phyloP scores from a whole-genome alignment of 2,113 vertebrate species.

The Notothenia coriiceps region DNA sequence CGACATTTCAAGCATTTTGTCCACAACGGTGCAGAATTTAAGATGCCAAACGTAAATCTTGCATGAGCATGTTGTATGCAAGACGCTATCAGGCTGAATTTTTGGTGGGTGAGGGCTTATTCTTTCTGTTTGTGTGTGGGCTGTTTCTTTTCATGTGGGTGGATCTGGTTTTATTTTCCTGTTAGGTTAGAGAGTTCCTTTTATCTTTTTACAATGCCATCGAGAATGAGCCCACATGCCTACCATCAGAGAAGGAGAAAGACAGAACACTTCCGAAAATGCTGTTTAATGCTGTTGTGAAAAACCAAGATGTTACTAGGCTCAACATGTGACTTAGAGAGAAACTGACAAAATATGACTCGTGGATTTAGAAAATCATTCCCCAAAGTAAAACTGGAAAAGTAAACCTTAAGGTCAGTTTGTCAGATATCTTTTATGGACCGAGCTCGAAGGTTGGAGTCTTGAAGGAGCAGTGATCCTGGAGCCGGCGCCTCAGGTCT shows the following conservation, averaged over 20 bases:
- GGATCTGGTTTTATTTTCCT: conserved; percentile 77
- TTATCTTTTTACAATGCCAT: conserved; percentile 74
- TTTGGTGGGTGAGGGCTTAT: conserved; percentile 59
- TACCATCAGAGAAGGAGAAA: conserved; percentile 52
- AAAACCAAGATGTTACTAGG: conserved; percentile 36
- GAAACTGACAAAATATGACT: conserved; percentile 39
- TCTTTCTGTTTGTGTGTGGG: conserved; percentile 75
- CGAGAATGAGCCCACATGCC: conserved; percentile 70
- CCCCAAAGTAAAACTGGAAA: background rate
- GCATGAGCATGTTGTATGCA: conserved; percentile 74
- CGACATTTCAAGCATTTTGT: conserved; percentile 77
- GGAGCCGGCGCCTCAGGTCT: conserved; percentile 61
- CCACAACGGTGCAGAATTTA: conserved; percentile 78
- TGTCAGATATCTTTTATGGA: conserved; percentile 12
- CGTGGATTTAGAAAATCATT: conserved; percentile 1
- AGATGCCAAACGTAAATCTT: conserved; percentile 80
- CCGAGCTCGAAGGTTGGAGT: conserved; percentile 28
- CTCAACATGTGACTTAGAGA: conserved; percentile 40
- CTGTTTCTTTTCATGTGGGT: conserved; percentile 78
- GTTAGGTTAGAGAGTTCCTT: conserved; percentile 68
- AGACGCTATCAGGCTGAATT: conserved; percentile 57
- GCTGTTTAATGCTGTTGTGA: conserved; percentile 9
- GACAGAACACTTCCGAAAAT: conserved; percentile 45
- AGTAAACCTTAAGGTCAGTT: conserved; percentile 2
- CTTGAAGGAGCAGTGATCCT: conserved; percentile 50